Conservation (phyloP, 23 tunicate genomes). For the Aplidium turbinatum region DNA sequence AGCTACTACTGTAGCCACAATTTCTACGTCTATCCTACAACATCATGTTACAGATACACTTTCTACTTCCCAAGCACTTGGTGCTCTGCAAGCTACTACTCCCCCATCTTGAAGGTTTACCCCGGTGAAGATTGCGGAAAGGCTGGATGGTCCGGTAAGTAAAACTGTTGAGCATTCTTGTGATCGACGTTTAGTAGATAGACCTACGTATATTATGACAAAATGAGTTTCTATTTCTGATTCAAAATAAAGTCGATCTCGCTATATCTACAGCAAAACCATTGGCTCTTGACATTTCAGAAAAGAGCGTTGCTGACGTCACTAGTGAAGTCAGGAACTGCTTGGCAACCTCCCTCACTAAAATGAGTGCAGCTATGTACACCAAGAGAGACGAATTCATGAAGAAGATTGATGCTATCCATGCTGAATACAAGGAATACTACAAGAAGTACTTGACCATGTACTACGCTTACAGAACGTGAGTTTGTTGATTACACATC, state of each 20-base stretch:
- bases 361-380: slow-evolving; percentile 6
- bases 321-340: slow-evolving; percentile 20
- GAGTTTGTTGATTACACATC: too few relatives aligned
- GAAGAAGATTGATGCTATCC: background rate
- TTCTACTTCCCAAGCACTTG: slow-evolving; percentile 42
- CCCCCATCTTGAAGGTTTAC: slow-evolving; percentile 54
- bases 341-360: background rate
- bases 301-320: slow-evolving; percentile 18
- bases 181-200: too few relatives aligned
- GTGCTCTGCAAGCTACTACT: slow-evolving; percentile 48
- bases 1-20: slow-evolving; percentile 31
- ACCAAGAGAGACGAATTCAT: slow-evolving; percentile 8
- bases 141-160: slow-evolving; percentile 45
- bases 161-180: too few relatives aligned
- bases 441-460: slow-evolving; percentile 13
- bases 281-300: too few relatives aligned
- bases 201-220: too few relatives aligned
- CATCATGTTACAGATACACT: slow-evolving; percentile 16
- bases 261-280: too few relatives aligned
- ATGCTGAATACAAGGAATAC: background rate
- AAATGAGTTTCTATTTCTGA: too few relatives aligned
- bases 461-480: slow-evolving; percentile 27
- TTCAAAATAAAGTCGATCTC: too few relatives aligned
- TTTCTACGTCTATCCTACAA: slow-evolving; percentile 33
- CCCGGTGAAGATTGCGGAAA: slow-evolving; percentile 40